phyloP scores from a whole-genome alignment of 2,888 invertebrate genomes.

The Cantharis nigra region DNA sequence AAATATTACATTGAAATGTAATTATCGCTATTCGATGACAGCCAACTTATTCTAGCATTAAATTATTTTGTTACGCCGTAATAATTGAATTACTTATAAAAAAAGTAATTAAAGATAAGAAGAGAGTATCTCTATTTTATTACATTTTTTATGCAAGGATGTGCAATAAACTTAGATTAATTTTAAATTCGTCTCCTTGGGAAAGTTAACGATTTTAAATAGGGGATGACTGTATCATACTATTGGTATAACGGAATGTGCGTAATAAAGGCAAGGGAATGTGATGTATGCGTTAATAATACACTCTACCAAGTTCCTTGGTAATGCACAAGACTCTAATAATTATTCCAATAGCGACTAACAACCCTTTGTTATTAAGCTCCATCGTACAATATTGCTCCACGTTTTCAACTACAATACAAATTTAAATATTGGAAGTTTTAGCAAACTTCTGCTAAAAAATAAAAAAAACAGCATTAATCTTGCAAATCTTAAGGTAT shows the following conservation, averaged over 20 bases:
- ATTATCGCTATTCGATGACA: background rate
- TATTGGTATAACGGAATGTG: slow-evolving; percentile 31
- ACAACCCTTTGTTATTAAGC: slow-evolving; percentile 25
- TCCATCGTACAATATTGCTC: slow-evolving; percentile 2
- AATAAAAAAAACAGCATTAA: background rate
- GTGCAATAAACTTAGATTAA: slow-evolving; percentile 9
- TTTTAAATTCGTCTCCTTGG: slow-evolving; percentile 16
- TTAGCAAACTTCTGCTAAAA: background rate
- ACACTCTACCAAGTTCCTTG: slow-evolving; percentile 29
- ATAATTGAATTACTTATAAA: background rate
- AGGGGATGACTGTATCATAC: slow-evolving; percentile 20
- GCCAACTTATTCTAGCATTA: background rate
- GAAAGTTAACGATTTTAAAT: slow-evolving; percentile 22
- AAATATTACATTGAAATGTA: slow-evolving; percentile 12
- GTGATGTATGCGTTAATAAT: slow-evolving; percentile 33
- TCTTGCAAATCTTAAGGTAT: background rate
- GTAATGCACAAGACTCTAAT: slow-evolving; percentile 21
- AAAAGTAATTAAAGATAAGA: background rate
- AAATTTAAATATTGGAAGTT: background rate
- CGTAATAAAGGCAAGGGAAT: slow-evolving; percentile 30
- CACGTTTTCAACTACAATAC: background rate
- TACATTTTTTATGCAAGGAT: background rate
- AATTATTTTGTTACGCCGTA: background rate
- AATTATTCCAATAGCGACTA: slow-evolving; percentile 19
- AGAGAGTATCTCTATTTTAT: background rate